Base-by-base conservation (phyloP, 2,113 vertebrate genomes). In the Vidua chalybeata region DNA sequence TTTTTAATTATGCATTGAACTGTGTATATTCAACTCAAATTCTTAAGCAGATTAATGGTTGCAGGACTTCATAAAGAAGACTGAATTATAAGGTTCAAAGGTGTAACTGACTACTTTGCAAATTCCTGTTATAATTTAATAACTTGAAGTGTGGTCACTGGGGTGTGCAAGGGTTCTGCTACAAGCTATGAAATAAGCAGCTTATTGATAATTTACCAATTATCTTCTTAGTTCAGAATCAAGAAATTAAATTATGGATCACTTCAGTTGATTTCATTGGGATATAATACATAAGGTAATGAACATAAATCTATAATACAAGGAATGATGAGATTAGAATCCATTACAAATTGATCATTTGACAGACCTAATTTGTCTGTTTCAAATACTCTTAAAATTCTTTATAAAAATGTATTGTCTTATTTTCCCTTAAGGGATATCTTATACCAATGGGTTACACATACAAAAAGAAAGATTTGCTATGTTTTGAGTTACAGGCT, bases 161-260 rank as follows among this genome's bases (percentile, higher is more conserved):
- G 2, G 3, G 31, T 90, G 31, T 81, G 18, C 62, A 81, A 62
- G 11, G 11, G 31, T 84, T 94, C 48, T 11, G 1, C 61, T 93
- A 43, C 17, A 89, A 67, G 49, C 66, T 84, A 37, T 43, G 35
- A 89, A 94, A 85, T 91, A 72, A 94, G 35, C 39, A 72, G 30
- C 9, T 91, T 94, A 87, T 80, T 95, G 75, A 83, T 45, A 87
- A 73, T 89, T 89, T 89, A 62, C n/a, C 84, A 64, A 79, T 81
- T 89, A 89, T 52, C 49, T 89, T 59, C 23, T 56, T 51, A 49
- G 20, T 89, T 90, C 74, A 82, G 41, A 79, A 79, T 31, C 15
- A 87, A 66, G 20, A 20, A 94, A 84, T 84, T 95, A 72, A 31
- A 75, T 93, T 89, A 51, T 72, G 17, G 91, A 45, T 2, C 0